A percentile compares a stretch with the other conserved stretches of the same genome.
Conservation (phyloP, 2,888 invertebrate genomes). For the Buathra laborator region DNA sequence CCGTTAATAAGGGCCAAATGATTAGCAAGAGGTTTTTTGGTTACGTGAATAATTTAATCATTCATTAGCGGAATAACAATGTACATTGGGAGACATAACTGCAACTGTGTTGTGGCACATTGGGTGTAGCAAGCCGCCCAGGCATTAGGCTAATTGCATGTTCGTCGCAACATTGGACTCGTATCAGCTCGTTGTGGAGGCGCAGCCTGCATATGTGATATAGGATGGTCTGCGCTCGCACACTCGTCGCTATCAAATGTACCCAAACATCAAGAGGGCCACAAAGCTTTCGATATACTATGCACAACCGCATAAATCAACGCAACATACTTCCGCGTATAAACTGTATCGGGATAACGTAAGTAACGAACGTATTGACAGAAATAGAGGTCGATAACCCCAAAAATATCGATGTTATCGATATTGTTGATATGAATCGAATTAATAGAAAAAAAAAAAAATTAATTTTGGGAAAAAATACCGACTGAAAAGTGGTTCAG, state of each 20-base stretch:
- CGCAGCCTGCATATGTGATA: slow-evolving; percentile 34
- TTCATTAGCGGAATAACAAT: slow-evolving; percentile 63
- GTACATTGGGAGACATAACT: slow-evolving; percentile 28
- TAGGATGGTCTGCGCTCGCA: slow-evolving; percentile 11
- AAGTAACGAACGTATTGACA: slow-evolving; percentile 14
- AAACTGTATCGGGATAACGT: not conserved
- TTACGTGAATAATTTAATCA: slow-evolving; percentile 59
- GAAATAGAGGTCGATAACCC: no score
- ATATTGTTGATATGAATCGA: no score
- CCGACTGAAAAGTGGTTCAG: not conserved
- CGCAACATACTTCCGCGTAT: slow-evolving; percentile 10
- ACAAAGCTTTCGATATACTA: slow-evolving; percentile 26
- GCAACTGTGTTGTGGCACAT: slow-evolving; percentile 14
- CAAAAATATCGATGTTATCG: no score
- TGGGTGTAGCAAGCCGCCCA: slow-evolving; percentile 22
- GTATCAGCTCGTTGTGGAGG: slow-evolving; percentile 43
- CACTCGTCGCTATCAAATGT: slow-evolving; percentile 49
- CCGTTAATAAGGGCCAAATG: slow-evolving; percentile 35
- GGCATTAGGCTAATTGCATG: slow-evolving; percentile 65
- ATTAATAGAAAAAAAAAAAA: not conserved
- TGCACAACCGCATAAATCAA: not conserved
- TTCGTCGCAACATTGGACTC: slow-evolving; percentile 44
- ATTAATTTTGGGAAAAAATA: not conserved
- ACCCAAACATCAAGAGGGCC: slow-evolving; percentile 16
- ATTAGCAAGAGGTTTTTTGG: slow-evolving; percentile 46